A percentile compares a stretch with the other conserved stretches of the same genome.
These are phyloP conservation scores for Polymixis lichenea DNA, from an alignment of 2,888 invertebrate species.

Conservation along the genomic window DNA sequence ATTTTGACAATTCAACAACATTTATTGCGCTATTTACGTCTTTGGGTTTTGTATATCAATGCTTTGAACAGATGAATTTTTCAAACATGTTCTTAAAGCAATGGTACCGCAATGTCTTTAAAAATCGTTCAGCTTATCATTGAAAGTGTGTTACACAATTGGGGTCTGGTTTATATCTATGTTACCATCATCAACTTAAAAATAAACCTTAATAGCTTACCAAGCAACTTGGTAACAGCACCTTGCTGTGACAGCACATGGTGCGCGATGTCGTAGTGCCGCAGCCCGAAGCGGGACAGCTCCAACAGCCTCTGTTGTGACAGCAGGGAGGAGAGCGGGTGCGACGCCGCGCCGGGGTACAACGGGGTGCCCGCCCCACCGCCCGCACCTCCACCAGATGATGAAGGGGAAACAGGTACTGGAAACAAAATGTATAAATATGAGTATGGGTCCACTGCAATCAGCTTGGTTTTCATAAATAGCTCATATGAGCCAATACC, in stretches of 20 bases:
- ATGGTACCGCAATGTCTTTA: not conserved
- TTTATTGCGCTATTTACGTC: not conserved
- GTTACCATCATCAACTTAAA: constrained; percentile 32
- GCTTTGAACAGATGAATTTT: not conserved
- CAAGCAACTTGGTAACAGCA: constrained; percentile 96
- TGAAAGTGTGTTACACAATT: too few relatives aligned
- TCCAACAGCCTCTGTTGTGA: constrained; percentile 95
- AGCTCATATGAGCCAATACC: too few relatives aligned
- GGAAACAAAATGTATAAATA: constrained; percentile 72
- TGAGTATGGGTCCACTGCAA: too few relatives aligned
- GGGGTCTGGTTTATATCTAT: not conserved
- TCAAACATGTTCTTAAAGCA: not conserved
- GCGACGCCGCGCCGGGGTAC: constrained; percentile 87
- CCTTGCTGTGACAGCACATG: constrained; percentile 98
- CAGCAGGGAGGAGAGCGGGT: constrained; percentile 93
- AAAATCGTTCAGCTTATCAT: not conserved
- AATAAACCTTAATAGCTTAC: constrained; percentile 89
- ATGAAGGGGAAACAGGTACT: constrained; percentile 91
- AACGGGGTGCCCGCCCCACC: constrained; percentile 86
- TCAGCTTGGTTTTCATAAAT: too few relatives aligned
- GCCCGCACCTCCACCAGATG: constrained; percentile 87
- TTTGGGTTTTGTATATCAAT: too few relatives aligned
- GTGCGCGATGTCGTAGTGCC: constrained; percentile 97
- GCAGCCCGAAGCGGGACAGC: constrained; percentile 94
- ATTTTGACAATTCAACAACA: not conserved